Evolutionary conservation across 2,797 vertebrate genomes (phyloP), one percentile per base, ranked within the genome.

Genomic region (Tenualosa thibaudeaui): DNA sequence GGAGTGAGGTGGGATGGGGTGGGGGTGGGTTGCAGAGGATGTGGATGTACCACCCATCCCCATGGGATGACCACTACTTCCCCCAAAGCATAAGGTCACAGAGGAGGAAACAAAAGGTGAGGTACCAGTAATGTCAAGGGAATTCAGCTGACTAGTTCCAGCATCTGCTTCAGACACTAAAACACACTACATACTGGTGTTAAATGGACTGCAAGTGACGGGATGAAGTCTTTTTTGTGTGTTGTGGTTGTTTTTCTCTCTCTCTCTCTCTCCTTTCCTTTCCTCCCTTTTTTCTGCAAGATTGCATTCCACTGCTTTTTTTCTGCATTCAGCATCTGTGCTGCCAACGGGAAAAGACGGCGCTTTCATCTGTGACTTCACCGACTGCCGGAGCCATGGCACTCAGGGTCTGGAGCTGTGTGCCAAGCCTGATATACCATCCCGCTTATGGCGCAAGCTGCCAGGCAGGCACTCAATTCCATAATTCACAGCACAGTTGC

Each of bases 31-130:
- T 37, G 37, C n/a, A 0, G 89, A 37, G 40, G 40, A 5, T 17
- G 40, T 19, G 71, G 71, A 78, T 40, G 31, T 78, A 46, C 71
- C 71, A 78, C 71, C 71, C 71, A 46, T 78, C 31, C 31, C 65
- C 65, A 31, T 71, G 10, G 65, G 65, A 91, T 90, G 86, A 87
- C 82, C 88, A 88, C 90, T 86, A 54, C 87, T 90, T 90, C 92
- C 91, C 91, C 87, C 84, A 84, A 86, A 85, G 87, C 86, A 83
- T 93, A 91, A 94, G 68, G 88, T 92, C 93, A 93, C 90, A 60
- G 85, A 82, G 84, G 87, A 91, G 84, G 84, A 84, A 82, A 81
- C 82, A 82, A 62, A 85, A 82, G 58, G 84, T 84, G 86, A 84
- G 82, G 82, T 46, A 60, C 84, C 65, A 86, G 9, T 40, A 31